phyloP scores from a whole-genome alignment of 1,140 invertebrate genomes.

The Brevipalpus yothersi region DNA sequence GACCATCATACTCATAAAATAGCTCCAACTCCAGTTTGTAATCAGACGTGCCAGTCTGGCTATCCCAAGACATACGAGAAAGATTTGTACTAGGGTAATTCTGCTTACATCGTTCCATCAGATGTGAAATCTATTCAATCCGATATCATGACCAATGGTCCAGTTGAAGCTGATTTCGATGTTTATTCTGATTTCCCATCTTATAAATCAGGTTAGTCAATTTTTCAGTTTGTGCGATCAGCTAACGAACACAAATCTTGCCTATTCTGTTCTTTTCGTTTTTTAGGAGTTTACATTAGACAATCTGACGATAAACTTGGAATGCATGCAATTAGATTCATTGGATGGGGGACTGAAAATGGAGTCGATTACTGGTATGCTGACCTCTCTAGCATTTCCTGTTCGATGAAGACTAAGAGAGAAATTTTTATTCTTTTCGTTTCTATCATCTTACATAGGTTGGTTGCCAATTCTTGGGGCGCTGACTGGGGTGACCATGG shows the following conservation, averaged over 20 bases:
- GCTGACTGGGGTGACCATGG: slow-evolving; percentile 18
- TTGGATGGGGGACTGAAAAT: slow-evolving; percentile 9
- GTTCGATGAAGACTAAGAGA: no score
- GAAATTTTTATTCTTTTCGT: no score
- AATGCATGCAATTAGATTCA: slow-evolving; percentile 6
- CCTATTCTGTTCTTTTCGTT: neutral
- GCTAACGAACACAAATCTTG: no score
- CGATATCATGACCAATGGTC: slow-evolving; percentile 65
- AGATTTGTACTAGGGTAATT: slow-evolving; percentile 47
- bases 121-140: slow-evolving; percentile 40
- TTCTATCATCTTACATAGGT: no score
- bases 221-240: no score
- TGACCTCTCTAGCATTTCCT: slow-evolving; percentile 20
- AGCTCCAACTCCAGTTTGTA: slow-evolving; percentile 44
- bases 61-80: slow-evolving; percentile 31
- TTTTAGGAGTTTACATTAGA: neutral
- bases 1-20: slow-evolving; percentile 50
- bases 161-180: slow-evolving; percentile 66
- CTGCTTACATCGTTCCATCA: slow-evolving; percentile 39
- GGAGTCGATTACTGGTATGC: slow-evolving; percentile 8
- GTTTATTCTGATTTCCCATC: slow-evolving; percentile 63
- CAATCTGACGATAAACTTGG: neutral
- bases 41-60: slow-evolving; percentile 28
- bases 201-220: slow-evolving; percentile 47
- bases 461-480: slow-evolving; percentile 20